These are phyloP conservation scores for Dolichallabes microphthalmus DNA, from an alignment of 2,113 vertebrate genomes.

Conservation along the genomic window DNA sequence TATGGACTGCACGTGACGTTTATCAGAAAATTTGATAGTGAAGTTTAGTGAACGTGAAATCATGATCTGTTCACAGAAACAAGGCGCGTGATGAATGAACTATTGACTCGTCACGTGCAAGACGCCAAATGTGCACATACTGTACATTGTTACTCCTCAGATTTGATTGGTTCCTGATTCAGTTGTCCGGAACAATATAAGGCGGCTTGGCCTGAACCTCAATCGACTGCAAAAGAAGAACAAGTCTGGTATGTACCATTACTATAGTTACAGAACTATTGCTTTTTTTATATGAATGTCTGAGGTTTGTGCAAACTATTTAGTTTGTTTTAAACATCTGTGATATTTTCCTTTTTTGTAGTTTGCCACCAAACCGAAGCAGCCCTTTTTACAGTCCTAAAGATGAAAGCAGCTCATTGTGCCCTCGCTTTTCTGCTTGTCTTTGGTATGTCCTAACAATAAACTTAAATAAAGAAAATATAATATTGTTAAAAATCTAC, in stretches of 20 bases:
- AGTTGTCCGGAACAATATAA: conserved; percentile 14
- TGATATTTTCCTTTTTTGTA: neutral
- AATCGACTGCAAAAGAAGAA: neutral
- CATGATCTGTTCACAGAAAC: neutral
- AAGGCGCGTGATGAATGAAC: neutral
- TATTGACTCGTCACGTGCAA: neutral
- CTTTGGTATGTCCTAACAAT: conserved; percentile 28
- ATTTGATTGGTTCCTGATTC: conserved; percentile 23
- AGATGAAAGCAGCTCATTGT: conserved; percentile 43
- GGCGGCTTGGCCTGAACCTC: neutral
- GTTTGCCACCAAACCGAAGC: neutral
- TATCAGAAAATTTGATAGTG: neutral
- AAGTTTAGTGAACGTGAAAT: neutral
- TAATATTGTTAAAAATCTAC: neutral
- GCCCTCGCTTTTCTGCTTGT: conserved; percentile 45
- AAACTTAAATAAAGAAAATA: neutral
- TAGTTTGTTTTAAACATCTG: neutral
- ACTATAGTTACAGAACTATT: neutral
- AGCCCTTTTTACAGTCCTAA: neutral
- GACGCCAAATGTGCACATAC: neutral
- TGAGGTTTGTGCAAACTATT: neutral
- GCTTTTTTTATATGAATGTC: neutral
- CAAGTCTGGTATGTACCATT: neutral
- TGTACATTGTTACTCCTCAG: neutral
- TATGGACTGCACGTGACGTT: neutral